Conservation (phyloP, 1,140 invertebrate species). For the Chrysomallon squamiferum region DNA sequence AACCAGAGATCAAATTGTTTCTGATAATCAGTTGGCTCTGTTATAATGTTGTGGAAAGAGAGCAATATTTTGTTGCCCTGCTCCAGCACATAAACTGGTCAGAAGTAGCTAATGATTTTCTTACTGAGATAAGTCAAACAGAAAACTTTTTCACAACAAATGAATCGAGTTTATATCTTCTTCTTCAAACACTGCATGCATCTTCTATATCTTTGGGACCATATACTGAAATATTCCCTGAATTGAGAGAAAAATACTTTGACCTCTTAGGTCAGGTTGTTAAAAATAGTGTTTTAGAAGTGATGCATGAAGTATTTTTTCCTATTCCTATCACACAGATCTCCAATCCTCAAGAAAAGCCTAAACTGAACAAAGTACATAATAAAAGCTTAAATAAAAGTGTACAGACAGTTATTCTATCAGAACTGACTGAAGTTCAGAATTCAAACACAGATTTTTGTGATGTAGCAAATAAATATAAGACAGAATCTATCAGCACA, state of each 20-base stretch:
- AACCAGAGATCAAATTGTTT: conserved; percentile 52
- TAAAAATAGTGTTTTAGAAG: conserved; percentile 29
- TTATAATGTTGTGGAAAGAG: conserved; percentile 43
- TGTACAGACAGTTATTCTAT: too few species aligned
- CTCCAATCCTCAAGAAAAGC: conserved; percentile 15
- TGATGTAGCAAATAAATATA: too few species aligned
- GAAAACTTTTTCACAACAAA: conserved; percentile 57
- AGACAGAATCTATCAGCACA: too few species aligned
- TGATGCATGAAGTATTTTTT: conserved; percentile 32
- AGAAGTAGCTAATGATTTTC: conserved; percentile 48
- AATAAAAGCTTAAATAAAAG: conserved; percentile 24
- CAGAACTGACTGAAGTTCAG: too few species aligned
- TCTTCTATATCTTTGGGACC: conserved; percentile 67
- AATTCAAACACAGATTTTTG: too few species aligned
- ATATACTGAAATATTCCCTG: conserved; percentile 66
- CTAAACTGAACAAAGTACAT: conserved; percentile 12
- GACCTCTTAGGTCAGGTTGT: conserved; percentile 43
- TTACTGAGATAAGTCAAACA: conserved; percentile 50
- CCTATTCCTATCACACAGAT: conserved; percentile 44
- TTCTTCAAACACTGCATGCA: conserved; percentile 69
- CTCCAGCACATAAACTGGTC: conserved; percentile 52
- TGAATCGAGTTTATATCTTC: conserved; percentile 64
- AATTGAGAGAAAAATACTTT: conserved; percentile 65
- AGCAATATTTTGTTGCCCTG: conserved; percentile 45
- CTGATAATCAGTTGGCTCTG: conserved; percentile 55